Evolutionary conservation across 2,888 invertebrate genomes (phyloP), one percentile per base, ranked within the genome.

Genomic region (Rhorus exstirpatorius): DNA sequence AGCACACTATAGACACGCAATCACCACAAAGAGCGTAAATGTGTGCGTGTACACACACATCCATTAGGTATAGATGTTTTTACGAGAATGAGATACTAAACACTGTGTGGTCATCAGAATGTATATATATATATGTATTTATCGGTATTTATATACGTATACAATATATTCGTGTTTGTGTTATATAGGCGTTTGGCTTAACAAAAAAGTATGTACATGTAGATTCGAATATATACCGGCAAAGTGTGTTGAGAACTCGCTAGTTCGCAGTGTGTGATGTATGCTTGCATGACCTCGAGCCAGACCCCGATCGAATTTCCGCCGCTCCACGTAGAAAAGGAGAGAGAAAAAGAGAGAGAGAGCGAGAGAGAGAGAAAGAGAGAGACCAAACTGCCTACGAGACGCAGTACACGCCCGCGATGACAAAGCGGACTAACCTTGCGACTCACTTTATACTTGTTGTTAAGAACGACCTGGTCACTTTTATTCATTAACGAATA

Each of bases 231-330:
- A 35, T 21, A 60, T 60, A 44, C 31, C 35, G 21, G 55, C 60
- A 8, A 71, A 67, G 46, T 77, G 38, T 49, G 79, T 58, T 60
- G 61, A 46, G 51, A 63, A 26, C 26, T 60, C 53, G 67, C 26
- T 63, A 68, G 60, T 68, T 74, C 17, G 49, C n/a, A 58, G 35
- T 51, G n/a, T 79, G n/a, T 21, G 60, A 63, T 60, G 31, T 71
- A 68, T 55, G 61, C 65, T 65, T 71, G 79, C 67, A 49, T 82
- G 83, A 84, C 85, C 85, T 86, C 84, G 83, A 85, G 79, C 46
- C 81, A 78, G 77, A 80, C 81, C 79, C 79, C 82, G 84, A 86
- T 86, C 85, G 85, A 86, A 86, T 84, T 86, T 84, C 82, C 83
- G 82, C 81, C 83, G 84, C 83, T 83, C 72, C 68, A 51, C 21